Base-by-base conservation (phyloP, 2,113 vertebrate species). In the Macrotis lagotis region DNA sequence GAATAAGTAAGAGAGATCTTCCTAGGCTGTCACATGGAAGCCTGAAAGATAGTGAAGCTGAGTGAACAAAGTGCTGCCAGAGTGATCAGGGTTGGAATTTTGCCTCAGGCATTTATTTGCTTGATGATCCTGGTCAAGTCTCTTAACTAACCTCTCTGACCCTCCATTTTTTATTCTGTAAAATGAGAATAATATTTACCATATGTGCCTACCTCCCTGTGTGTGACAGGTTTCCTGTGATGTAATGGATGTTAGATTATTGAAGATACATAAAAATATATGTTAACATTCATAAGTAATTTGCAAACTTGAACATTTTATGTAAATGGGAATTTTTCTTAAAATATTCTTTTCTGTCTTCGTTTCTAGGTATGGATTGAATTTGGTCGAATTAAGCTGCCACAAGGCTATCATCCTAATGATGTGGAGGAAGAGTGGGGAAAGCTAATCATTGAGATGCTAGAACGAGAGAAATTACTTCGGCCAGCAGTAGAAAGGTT, bases 361-460 rank as follows among this genome's bases (percentile, higher is more conserved):
- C 92, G 52, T 51, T 93, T 96, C 51, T 93, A 99, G 99, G 98
- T 99, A 1, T 99, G 99, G 99, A 99, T 99, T 88, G 99, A 99
- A 96, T 99, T 99, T 96, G 99, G 99, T 25, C 99, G 99, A 25
- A 98, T 99, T 97, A 99, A 99, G 97, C 98, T 99, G 96, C 99
- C 99, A 92, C 99, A 99, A 97, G 99, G 99, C 51, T 99, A 99
- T 97, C 99, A 99, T 97, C 99, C 99, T 90, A 99, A 99, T 0
- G 98, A 99, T 25, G 98, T 99, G 95, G 99, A 99, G 97, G 99
- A 99, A 98, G 99, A 99, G 55, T 99, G 99, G 99, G 99, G 99
- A 44, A 99, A 99, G 95, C 99, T 99, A 95, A 99, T 99, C 98
- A 98, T 99, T 48, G 99, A 99, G 98, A 99, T 99, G 99, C 98